Evolutionary conservation across 1,140 invertebrate species (phyloP).

Genomic region (Neodiprion pinetum): DNA sequence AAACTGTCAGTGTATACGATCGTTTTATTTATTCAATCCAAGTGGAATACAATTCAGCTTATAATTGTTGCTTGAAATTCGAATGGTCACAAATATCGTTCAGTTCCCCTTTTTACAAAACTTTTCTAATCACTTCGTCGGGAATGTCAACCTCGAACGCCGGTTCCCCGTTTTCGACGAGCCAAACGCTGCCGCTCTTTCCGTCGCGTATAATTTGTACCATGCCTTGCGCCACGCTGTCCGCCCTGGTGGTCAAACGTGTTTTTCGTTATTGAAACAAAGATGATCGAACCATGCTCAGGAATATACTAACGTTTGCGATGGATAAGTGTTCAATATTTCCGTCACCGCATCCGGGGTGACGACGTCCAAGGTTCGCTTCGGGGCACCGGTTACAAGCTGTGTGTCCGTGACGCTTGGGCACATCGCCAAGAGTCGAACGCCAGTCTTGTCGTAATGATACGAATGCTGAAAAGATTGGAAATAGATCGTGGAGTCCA

Average conservation of each 20-base stretch:
- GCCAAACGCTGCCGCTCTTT: slow-evolving; percentile 52
- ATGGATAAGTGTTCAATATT: slow-evolving; percentile 50
- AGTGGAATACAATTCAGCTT: too few species aligned
- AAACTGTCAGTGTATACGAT: too few species aligned
- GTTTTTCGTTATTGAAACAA: neutral
- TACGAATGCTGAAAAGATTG: neutral
- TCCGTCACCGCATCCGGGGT: neutral
- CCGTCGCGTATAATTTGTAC: slow-evolving; percentile 50
- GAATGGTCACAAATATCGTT: too few species aligned
- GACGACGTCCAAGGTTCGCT: neutral
- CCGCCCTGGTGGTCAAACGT: slow-evolving; percentile 40
- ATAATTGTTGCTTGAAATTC: too few species aligned
- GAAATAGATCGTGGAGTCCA: too few species aligned
- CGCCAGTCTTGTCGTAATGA: slow-evolving; percentile 34
- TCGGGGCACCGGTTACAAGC: slow-evolving; percentile 17
- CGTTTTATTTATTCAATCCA: too few species aligned
- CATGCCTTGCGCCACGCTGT: slow-evolving; percentile 48
- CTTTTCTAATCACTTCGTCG: slow-evolving; percentile 9
- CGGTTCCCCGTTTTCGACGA: slow-evolving; percentile 49
- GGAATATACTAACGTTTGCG: slow-evolving; percentile 46
- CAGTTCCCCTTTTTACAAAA: too few species aligned
- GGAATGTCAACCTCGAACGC: slow-evolving; percentile 52
- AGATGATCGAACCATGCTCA: slow-evolving; percentile 8
- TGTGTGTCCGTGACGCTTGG: slow-evolving; percentile 52
- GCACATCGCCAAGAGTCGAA: slow-evolving; percentile 53